A percentile compares a stretch with the other conserved stretches of the same genome.
These are phyloP conservation scores for Lepidonotus clava DNA, from an alignment of 2,888 invertebrate genomes.

Conservation along the genomic window DNA sequence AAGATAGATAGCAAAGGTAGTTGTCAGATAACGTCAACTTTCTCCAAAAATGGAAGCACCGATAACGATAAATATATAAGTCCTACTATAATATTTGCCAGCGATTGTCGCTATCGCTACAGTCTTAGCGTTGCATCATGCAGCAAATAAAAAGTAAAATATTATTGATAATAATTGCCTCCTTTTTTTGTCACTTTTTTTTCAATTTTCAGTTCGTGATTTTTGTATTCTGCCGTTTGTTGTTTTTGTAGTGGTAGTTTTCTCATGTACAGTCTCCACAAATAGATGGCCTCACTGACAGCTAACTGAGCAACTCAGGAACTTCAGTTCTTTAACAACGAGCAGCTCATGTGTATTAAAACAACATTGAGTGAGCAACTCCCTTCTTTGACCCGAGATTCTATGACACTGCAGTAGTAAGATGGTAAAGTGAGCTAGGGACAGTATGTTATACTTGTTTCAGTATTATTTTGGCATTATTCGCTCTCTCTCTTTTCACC, in stretches of 20 bases:
- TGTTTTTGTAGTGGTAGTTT: conserved; percentile 18
- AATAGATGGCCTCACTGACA: conserved; percentile 52
- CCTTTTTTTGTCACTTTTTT: background rate
- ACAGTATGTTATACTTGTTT: no score
- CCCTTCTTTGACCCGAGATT: no score
- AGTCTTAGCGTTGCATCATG: conserved; percentile 11
- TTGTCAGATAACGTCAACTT: background rate
- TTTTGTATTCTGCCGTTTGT: background rate
- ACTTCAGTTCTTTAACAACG: no score
- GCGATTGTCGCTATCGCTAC: no score
- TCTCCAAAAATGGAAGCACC: conserved; percentile 10
- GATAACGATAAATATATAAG: background rate
- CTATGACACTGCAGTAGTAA: no score
- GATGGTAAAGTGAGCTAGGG: no score
- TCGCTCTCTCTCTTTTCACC: background rate
- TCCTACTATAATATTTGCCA: no score
- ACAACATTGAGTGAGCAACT: no score
- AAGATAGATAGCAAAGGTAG: background rate
- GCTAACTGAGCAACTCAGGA: conserved; percentile 50
- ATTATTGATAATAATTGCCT: background rate
- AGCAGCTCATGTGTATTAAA: no score
- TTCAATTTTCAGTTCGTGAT: background rate
- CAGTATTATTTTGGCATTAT: no score
- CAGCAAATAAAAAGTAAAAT: background rate
- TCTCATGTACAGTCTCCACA: conserved; percentile 37